Evolutionary conservation across 2,113 vertebrate species (phyloP).

Genomic region (Crocuta crocuta): DNA sequence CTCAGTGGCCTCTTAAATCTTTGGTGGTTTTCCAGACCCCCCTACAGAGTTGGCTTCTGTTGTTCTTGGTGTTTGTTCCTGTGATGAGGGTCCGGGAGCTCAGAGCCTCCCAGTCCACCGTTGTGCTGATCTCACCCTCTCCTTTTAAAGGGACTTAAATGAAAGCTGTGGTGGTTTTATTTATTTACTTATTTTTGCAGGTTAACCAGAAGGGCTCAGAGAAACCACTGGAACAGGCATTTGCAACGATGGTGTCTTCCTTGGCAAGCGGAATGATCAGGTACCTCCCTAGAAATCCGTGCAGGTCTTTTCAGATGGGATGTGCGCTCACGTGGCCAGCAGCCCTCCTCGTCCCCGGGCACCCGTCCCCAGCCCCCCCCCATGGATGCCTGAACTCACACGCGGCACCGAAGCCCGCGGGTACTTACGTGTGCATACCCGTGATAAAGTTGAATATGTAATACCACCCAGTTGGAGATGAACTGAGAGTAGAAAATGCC

Average conservation of each 20-base stretch:
- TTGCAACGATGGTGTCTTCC: slow-evolving; percentile 93
- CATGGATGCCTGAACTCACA: not conserved
- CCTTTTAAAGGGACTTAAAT: slow-evolving; percentile 42
- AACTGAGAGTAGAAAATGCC: too few relatives aligned
- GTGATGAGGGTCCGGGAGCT: not conserved
- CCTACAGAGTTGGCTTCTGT: not conserved
- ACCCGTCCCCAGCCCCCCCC: not conserved
- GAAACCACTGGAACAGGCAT: slow-evolving; percentile 94
- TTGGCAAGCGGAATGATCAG: slow-evolving; percentile 94
- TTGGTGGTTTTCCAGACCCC: not conserved
- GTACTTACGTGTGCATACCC: not conserved
- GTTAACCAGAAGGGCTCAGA: slow-evolving; percentile 98
- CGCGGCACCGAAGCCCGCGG: not conserved
- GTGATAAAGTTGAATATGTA: not conserved
- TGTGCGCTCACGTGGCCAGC: not conserved
- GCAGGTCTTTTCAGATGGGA: not conserved
- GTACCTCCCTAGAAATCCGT: slow-evolving; percentile 81
- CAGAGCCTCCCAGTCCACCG: not conserved
- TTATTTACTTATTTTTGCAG: slow-evolving; percentile 82
- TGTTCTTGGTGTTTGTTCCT: not conserved
- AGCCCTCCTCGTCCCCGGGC: not conserved
- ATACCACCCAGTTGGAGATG: too few relatives aligned
- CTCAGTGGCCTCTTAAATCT: not conserved
- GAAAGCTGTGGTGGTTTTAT: slow-evolving; percentile 18
- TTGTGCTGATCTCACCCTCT: not conserved